Conservation (phyloP, 2,888 invertebrate species). For the Tachina fera region DNA sequence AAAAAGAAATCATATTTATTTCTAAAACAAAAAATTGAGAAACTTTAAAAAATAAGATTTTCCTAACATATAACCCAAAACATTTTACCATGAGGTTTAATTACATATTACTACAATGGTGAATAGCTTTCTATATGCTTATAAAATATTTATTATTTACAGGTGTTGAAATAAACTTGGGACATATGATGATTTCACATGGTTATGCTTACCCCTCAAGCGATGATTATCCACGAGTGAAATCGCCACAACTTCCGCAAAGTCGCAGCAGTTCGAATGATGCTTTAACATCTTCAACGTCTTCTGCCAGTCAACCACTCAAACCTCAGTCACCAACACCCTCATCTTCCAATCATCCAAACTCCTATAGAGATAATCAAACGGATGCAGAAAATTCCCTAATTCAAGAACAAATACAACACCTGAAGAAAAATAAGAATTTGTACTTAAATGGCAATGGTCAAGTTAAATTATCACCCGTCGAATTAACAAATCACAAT, state of each 20-base stretch:
- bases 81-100: no score
- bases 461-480: conserved; percentile 72
- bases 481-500: conserved; percentile 73
- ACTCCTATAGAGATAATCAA: conserved; percentile 40
- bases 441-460: conserved; percentile 75
- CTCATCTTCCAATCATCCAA: conserved; percentile 33
- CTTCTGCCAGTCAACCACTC: conserved; percentile 73
- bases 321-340: conserved; percentile 66
- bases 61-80: no score
- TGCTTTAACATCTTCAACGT: conserved; percentile 74
- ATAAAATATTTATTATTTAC: neutral
- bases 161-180: conserved; percentile 80
- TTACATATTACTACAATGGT: no score
- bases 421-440: conserved; percentile 75
- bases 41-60: no score
- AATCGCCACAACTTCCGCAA: conserved; percentile 64
- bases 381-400: conserved; percentile 75
- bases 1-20: no score
- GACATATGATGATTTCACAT: conserved; percentile 79
- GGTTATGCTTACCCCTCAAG: conserved; percentile 78
- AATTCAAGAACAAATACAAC: conserved; percentile 76
- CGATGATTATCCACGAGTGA: conserved; percentile 76
- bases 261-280: conserved; percentile 73
- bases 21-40: no score
- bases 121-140: neutral